These are phyloP conservation scores for Monarcha castaneiventris DNA, from an alignment of 2,113 vertebrate genomes.

Conservation along the genomic window DNA sequence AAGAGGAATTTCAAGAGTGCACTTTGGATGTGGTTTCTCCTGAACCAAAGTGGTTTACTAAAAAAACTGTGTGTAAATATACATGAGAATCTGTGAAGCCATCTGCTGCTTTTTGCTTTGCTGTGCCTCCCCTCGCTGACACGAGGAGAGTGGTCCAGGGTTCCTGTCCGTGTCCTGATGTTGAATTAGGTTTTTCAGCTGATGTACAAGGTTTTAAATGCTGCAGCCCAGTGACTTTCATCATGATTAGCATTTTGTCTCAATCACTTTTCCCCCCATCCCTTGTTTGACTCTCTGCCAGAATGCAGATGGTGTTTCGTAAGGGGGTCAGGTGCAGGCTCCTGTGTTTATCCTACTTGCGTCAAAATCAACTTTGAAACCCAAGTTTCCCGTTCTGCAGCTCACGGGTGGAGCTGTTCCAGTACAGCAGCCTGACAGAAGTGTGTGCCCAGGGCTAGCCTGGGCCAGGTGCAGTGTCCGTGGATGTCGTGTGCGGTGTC, in stretches of 20 bases:
- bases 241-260: neutral
- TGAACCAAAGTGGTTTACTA: neutral
- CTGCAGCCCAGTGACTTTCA: neutral
- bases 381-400: neutral
- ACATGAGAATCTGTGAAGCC: neutral
- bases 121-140: neutral
- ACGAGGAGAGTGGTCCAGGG: neutral
- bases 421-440: accelerated
- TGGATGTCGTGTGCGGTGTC: accelerated
- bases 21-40: neutral
- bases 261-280: accelerated
- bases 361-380: neutral
- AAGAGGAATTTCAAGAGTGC: neutral
- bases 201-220: neutral
- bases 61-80: constrained; percentile 6
- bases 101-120: constrained; percentile 1
- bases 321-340: neutral
- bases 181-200: neutral
- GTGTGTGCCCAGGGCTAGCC: accelerated
- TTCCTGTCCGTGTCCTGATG: neutral
- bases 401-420: neutral
- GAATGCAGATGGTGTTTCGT: neutral
- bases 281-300: neutral
- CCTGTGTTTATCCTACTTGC: neutral
- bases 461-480: accelerated